A percentile compares a stretch with the other conserved stretches of the same genome.
phyloP scores from a whole-genome alignment of 1,140 invertebrate species.

The Aphidius gifuensis region DNA sequence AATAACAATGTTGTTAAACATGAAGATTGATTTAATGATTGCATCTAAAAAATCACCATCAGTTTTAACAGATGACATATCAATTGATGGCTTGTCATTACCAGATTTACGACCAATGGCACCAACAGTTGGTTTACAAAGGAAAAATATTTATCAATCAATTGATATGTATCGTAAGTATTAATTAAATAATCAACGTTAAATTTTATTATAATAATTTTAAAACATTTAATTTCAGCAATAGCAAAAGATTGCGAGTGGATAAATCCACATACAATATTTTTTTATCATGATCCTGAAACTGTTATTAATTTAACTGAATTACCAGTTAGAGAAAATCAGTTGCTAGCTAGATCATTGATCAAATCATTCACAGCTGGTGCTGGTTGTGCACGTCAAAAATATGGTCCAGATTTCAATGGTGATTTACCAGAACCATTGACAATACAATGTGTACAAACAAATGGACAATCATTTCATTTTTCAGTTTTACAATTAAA shows the following conservation, averaged over 20 bases:
- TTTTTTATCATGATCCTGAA: conserved; percentile 64
- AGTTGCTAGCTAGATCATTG: conserved; percentile 66
- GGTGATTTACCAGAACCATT: conserved; percentile 73
- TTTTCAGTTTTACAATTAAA: conserved; percentile 86
- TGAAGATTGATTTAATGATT: conserved; percentile 64
- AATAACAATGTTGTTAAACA: conserved; percentile 59
- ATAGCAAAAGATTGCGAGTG: conserved; percentile 53
- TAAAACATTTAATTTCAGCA: conserved; percentile 48
- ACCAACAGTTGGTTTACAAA: conserved; percentile 64
- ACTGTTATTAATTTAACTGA: conserved; percentile 67
- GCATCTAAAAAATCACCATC: conserved; percentile 62
- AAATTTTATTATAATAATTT: conserved; percentile 15
- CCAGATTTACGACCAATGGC: conserved; percentile 72
- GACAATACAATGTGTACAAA: conserved; percentile 75
- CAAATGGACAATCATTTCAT: conserved; percentile 70
- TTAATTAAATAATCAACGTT: background rate
- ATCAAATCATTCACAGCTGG: conserved; percentile 72
- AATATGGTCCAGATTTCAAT: conserved; percentile 64
- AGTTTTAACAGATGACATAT: conserved; percentile 36
- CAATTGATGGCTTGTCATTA: conserved; percentile 47
- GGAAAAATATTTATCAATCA: conserved; percentile 63
- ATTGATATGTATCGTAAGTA: conserved; percentile 71
- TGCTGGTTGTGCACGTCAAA: conserved; percentile 65
- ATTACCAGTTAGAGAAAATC: conserved; percentile 62
- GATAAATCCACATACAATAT: conserved; percentile 67